phyloP scores from a whole-genome alignment of 2,888 invertebrate species.

The Caenorhabditis sp. region DNA sequence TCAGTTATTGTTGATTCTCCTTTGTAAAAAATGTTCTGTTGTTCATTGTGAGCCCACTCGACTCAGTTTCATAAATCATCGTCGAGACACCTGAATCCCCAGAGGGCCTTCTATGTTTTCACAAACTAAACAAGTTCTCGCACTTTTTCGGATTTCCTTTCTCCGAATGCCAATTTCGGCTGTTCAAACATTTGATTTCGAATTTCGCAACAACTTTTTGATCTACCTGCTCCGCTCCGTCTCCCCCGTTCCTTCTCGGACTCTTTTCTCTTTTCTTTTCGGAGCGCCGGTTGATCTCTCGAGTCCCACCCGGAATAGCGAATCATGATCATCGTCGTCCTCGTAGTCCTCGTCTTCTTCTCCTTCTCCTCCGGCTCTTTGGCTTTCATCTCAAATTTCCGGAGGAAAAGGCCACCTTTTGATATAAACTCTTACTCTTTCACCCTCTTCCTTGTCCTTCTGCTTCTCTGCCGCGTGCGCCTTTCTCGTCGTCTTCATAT shows the following conservation, averaged over 20 bases:
- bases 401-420: slow-evolving; percentile 39
- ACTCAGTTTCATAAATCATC: neutral
- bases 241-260: neutral
- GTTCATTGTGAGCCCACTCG: too few relatives aligned
- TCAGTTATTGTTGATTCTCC: too few relatives aligned
- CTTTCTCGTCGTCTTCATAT: slow-evolving; percentile 4
- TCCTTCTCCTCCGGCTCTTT: too few relatives aligned
- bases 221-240: neutral
- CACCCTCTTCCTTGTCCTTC: neutral
- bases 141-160: neutral
- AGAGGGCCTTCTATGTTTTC: neutral
- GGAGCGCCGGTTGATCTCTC: neutral
- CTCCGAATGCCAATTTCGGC: neutral
- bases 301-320: slow-evolving; percentile 1
- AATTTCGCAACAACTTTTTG: slow-evolving; percentile 5
- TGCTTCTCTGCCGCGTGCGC: slow-evolving; percentile 1
- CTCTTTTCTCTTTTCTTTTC: neutral
- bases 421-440: slow-evolving; percentile 44
- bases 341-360: neutral
- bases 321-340: slow-evolving; percentile 8
- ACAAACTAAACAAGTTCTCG: too few relatives aligned
- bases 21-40: too few relatives aligned
- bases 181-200: slow-evolving; percentile 2
- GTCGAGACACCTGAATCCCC: slow-evolving; percentile 5
- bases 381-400: slow-evolving; percentile 51